A percentile compares a stretch with the other conserved stretches of the same genome.
phyloP scores from a whole-genome alignment of 2,113 vertebrate genomes.

The Chloroceryle aenea region DNA sequence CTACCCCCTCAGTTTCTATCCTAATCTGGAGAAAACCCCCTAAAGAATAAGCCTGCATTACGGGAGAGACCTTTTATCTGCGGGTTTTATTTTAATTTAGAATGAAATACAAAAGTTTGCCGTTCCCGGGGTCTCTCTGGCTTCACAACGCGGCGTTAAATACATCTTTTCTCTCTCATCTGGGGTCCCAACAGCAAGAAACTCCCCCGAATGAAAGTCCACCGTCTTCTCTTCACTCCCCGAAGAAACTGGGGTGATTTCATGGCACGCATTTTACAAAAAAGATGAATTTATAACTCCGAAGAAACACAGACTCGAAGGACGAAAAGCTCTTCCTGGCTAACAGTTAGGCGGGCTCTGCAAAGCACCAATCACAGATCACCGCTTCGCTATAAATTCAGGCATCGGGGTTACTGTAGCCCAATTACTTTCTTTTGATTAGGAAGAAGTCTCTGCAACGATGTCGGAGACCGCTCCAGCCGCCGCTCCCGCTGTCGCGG shows the following conservation, averaged over 20 bases:
- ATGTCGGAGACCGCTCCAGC: slow-evolving; percentile 82
- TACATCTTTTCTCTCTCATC: slow-evolving; percentile 22
- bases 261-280: background rate
- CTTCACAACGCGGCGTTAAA: slow-evolving; percentile 36
- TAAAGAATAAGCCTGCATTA: background rate
- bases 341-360: slow-evolving; percentile 70
- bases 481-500: slow-evolving; percentile 56
- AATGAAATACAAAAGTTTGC: slow-evolving; percentile 70
- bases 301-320: slow-evolving; percentile 79
- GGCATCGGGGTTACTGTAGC: slow-evolving; percentile 54
- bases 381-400: slow-evolving; percentile 81
- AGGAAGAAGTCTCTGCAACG: background rate
- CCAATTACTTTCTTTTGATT: slow-evolving; percentile 57
- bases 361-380: slow-evolving; percentile 80
- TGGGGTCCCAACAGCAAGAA: background rate
- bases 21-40: slow-evolving; percentile 20
- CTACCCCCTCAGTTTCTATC: background rate
- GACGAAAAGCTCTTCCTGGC: slow-evolving; percentile 64
- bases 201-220: background rate
- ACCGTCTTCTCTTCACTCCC: background rate
- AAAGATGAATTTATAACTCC: slow-evolving; percentile 73
- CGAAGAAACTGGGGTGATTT: slow-evolving; percentile 25
- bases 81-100: slow-evolving; percentile 55
- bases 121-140: slow-evolving; percentile 38
- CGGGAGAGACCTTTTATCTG: background rate